phyloP scores from a whole-genome alignment of 2,113 vertebrate genomes.

The Grammomys dolichurus region DNA sequence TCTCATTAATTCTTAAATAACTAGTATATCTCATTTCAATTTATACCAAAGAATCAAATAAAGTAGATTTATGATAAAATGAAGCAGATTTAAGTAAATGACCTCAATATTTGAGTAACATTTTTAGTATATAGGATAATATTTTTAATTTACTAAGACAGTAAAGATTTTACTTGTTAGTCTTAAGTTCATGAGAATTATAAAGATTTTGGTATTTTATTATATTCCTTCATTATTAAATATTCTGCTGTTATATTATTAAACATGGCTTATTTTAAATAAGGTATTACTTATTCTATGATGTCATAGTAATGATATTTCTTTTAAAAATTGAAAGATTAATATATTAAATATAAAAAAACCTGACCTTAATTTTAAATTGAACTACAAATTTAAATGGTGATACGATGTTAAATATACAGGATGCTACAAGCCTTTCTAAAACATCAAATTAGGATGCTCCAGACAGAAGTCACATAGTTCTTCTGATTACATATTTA shows the following conservation, averaged over 20 bases:
- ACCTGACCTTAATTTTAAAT: slow-evolving; percentile 25
- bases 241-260: neutral
- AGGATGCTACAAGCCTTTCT: neutral
- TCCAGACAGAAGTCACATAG: neutral
- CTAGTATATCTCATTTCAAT: neutral
- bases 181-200: neutral
- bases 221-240: neutral
- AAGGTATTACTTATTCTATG: neutral
- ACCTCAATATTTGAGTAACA: slow-evolving; percentile 34
- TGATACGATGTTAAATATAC: neutral
- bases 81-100: slow-evolving; percentile 48
- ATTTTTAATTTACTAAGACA: slow-evolving; percentile 18
- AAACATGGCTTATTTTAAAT: slow-evolving; percentile 44
- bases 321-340: slow-evolving; percentile 44
- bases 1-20: slow-evolving; percentile 47
- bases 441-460: neutral
- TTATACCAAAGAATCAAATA: slow-evolving; percentile 44
- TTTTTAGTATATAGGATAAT: neutral
- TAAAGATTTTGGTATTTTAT: slow-evolving; percentile 1
- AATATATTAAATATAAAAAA: neutral
- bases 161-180: slow-evolving; percentile 3
- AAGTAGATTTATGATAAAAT: slow-evolving; percentile 11
- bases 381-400: slow-evolving; percentile 22
- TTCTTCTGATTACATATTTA: neutral
- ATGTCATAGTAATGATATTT: neutral